A percentile compares a stretch with the other conserved stretches of the same genome.
Conservation (phyloP, 2,113 vertebrate genomes). For the Eolophus roseicapilla region DNA sequence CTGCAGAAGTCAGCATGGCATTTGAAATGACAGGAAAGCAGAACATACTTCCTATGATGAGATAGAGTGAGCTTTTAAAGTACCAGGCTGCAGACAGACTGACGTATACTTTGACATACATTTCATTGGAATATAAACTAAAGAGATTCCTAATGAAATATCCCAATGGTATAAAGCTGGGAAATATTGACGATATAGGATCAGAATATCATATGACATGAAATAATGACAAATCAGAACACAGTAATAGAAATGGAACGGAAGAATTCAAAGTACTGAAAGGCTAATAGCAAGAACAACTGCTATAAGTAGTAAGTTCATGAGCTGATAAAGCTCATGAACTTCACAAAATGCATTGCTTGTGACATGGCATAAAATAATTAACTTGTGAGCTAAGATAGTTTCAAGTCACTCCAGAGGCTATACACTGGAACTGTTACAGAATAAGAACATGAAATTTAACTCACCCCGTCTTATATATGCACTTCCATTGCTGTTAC, state of each 20-base stretch:
- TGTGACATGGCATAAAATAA: neutral
- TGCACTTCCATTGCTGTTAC: neutral
- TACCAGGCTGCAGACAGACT: neutral
- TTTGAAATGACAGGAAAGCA: neutral
- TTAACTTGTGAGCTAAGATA: neutral
- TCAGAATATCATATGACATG: neutral
- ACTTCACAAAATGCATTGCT: neutral
- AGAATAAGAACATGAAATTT: neutral
- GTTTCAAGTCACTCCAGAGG: neutral
- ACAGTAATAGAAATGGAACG: neutral
- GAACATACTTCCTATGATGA: conserved; percentile 3
- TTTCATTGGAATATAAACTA: conserved; percentile 5
- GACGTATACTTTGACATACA: neutral
- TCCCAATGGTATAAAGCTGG: neutral
- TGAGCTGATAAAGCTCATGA: neutral
- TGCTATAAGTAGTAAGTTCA: neutral
- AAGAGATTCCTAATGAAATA: conserved; percentile 39
- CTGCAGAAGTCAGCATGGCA: neutral
- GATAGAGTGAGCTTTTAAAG: neutral
- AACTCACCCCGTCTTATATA: neutral
- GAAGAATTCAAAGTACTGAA: neutral
- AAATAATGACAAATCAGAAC: conserved; percentile 3
- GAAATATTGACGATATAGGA: neutral
- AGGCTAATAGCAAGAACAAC: neutral
- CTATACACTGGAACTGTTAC: neutral